These are phyloP conservation scores for Yponomeuta cagnagella DNA, from an alignment of 2,888 invertebrate species.

Conservation along the genomic window DNA sequence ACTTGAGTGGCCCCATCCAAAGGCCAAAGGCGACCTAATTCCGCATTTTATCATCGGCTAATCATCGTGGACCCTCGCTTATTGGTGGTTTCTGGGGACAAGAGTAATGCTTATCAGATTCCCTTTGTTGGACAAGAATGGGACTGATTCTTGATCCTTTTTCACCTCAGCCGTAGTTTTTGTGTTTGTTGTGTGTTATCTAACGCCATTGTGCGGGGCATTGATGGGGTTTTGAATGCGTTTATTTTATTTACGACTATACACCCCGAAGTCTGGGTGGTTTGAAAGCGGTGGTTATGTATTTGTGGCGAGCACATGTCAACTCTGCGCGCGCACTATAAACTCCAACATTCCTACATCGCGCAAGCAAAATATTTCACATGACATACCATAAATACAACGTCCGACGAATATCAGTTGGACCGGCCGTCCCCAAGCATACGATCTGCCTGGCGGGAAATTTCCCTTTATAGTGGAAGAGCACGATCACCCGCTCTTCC, in stretches of 20 bases:
- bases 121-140: slow-evolving; percentile 10
- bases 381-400: too few relatives aligned
- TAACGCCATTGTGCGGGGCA: not conserved
- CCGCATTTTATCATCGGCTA: slow-evolving; percentile 16
- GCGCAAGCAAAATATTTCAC: too few relatives aligned
- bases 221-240: not conserved
- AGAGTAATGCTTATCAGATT: slow-evolving; percentile 8
- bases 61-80: slow-evolving; percentile 18
- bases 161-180: not conserved
- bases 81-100: slow-evolving; percentile 4
- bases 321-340: too few relatives aligned
- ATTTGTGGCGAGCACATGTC: too few relatives aligned
- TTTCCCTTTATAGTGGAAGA: too few relatives aligned
- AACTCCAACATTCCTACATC: too few relatives aligned
- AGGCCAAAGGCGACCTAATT: slow-evolving; percentile 13
- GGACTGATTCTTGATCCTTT: not conserved
- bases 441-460: too few relatives aligned
- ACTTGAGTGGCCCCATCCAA: not conserved
- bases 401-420: too few relatives aligned
- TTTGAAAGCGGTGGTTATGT: too few relatives aligned
- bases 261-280: too few relatives aligned
- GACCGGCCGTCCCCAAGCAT: too few relatives aligned
- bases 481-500: too few relatives aligned
- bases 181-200: not conserved
- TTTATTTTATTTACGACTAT: not conserved